phyloP scores from a whole-genome alignment of 2,113 vertebrate species.

The Prionailurus viverrinus region DNA sequence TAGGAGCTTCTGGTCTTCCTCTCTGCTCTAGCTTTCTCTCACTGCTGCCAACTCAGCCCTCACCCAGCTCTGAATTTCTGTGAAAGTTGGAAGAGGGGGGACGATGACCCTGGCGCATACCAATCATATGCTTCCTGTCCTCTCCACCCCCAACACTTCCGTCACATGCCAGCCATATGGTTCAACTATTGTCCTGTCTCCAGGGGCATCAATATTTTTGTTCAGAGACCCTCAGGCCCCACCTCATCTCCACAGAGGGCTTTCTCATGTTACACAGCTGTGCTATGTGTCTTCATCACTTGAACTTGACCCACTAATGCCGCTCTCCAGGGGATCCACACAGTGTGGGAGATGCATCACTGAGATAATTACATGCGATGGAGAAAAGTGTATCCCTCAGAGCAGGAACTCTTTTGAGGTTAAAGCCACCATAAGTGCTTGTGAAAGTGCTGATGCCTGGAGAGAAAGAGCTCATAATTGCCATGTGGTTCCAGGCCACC shows the following conservation, averaged over 20 bases:
- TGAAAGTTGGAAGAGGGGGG: background rate
- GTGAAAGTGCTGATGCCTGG: constrained; percentile 36
- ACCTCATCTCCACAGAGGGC: background rate
- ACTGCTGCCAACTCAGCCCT: background rate
- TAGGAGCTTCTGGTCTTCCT: background rate
- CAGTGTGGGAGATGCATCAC: background rate
- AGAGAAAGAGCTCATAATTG: constrained; percentile 6
- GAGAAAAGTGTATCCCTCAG: background rate
- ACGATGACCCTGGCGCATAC: fast-evolving
- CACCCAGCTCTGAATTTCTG: background rate
- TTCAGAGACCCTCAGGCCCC: background rate
- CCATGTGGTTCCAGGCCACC: background rate
- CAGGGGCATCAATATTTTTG: background rate
- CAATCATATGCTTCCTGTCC: no score
- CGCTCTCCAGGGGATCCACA: background rate
- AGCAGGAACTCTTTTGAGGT: constrained; percentile 26
- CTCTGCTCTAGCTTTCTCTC: background rate
- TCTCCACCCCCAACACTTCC: fast-evolving
- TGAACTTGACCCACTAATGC: constrained; percentile 58
- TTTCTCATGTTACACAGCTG: background rate
- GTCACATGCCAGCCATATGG: background rate
- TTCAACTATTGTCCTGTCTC: background rate
- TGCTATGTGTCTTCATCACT: background rate
- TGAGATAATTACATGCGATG: constrained; percentile 14
- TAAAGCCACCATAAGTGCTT: background rate